Base-by-base conservation (phyloP, 2,113 vertebrate species). In the Stomatorhinus ivindoensis region DNA sequence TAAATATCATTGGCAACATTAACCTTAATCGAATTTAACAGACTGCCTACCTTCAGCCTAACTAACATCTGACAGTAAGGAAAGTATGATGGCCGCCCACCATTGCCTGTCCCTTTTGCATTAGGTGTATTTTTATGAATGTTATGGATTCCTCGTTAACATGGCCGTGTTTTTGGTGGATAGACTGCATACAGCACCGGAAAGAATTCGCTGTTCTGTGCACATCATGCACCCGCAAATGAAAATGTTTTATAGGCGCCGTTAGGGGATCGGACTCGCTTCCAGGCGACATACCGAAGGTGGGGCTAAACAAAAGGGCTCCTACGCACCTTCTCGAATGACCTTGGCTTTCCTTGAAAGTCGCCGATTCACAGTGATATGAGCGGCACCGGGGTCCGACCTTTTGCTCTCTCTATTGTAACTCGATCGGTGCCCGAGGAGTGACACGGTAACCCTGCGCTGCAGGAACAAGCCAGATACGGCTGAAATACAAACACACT, bases 361-460 rank as follows among this genome's bases (percentile, higher is more conserved):
- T 90, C 58, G n/a, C 42, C 87, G 61, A 55, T 87, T 51, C 88
- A 27, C 89, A 88, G 90, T 87, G 90, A 93, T 92, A 90, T 91
- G 93, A 94, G 93, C 93, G 94, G 94, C 93, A 92, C 91, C 94
- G 92, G 93, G 94, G 94, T 89, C 92, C 94, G 95, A 96, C 94
- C 95, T 95, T 19, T 93, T 95, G 94, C 94, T 93, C 95, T 94
- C 95, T 92, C 95, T 93, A 93, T 94, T 95, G 97, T 96, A 97
- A 97, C 95, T 95, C 95, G 95, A 97, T 97, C 96, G 94, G 0
- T 83, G 94, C 95, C 95, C 17, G 89, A 95, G 94, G 94, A 94
- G 93, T 95, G 95, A 96, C 95, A 96, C 93, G 24, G 92, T 96
- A 96, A 96, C 95, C 93, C 42, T 42, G 91, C 89, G 88, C 92